A percentile compares a stretch with the other conserved stretches of the same genome.
Conservation (phyloP, 2,888 invertebrate species). For the Papilio elwesi region DNA sequence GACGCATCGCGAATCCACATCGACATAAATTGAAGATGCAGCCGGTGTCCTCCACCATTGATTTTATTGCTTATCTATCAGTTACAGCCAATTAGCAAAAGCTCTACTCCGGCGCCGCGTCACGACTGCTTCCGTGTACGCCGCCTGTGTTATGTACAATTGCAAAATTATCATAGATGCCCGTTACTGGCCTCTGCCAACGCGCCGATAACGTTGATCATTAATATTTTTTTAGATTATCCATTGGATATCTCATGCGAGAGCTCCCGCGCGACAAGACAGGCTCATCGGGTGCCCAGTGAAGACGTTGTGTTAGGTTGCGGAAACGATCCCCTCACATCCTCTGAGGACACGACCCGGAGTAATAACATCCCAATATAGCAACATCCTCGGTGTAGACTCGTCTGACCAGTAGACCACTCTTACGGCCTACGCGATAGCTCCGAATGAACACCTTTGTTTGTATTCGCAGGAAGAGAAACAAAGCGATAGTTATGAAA, state of each 20-base stretch:
- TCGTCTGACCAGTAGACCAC: constrained; percentile 49
- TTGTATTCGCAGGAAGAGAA: constrained; percentile 42
- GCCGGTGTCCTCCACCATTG: constrained; percentile 79
- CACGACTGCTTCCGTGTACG: constrained; percentile 66
- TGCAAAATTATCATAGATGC: constrained; percentile 50
- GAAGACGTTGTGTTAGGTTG: constrained; percentile 32
- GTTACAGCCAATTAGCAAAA: constrained; percentile 80
- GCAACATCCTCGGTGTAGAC: constrained; percentile 45
- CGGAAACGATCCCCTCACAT: constrained; percentile 24
- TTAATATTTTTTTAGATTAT: constrained; percentile 33
- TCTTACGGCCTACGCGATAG: constrained; percentile 49
- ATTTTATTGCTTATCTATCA: constrained; percentile 80
- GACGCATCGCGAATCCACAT: constrained; percentile 81
- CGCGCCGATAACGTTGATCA: constrained; percentile 19
- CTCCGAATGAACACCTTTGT: constrained; percentile 44
- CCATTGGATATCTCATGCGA: constrained; percentile 12
- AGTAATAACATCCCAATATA: constrained; percentile 43
- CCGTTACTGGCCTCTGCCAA: constrained; percentile 15
- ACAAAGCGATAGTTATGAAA: constrained; percentile 42
- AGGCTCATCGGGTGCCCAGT: constrained; percentile 11
- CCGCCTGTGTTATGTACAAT: constrained; percentile 58
- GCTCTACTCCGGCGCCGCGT: constrained; percentile 63
- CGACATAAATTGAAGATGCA: constrained; percentile 82
- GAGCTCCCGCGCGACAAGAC: constrained; percentile 7
- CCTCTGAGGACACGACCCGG: constrained; percentile 25